phyloP scores from a whole-genome alignment of 2,888 invertebrate genomes.

The Habrosyne pyritoides region DNA sequence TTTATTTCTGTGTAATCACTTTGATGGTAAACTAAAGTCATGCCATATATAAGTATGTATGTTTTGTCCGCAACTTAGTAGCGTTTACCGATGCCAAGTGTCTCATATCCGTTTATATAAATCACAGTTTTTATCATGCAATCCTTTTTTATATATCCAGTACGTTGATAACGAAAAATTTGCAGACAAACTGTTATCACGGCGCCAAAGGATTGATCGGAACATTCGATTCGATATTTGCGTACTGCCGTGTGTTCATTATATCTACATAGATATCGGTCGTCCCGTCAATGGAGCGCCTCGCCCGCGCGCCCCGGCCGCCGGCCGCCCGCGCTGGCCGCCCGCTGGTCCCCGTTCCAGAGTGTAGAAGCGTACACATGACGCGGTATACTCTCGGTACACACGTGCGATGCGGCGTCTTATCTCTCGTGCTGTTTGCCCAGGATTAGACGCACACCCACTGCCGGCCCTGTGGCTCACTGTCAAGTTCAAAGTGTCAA shows the following conservation, averaged over 20 bases:
- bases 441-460: slow-evolving; percentile 54
- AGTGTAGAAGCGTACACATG: slow-evolving; percentile 13
- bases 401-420: slow-evolving; percentile 41
- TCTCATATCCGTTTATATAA: slow-evolving; percentile 1
- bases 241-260: neutral
- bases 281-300: slow-evolving; percentile 11
- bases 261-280: neutral
- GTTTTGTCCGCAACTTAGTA: neutral
- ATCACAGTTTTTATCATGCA: neutral
- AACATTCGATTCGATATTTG: neutral
- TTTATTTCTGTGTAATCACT: slow-evolving; percentile 49
- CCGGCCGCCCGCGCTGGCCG: neutral
- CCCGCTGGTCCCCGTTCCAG: neutral
- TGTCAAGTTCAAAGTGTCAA: slow-evolving; percentile 81
- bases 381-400: slow-evolving; percentile 31
- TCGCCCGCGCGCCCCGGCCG: slow-evolving; percentile 7
- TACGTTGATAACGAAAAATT: neutral
- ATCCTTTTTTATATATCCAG: neutral
- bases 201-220: slow-evolving; percentile 8
- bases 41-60: neutral
- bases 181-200: slow-evolving; percentile 7
- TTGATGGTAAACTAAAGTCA: slow-evolving; percentile 19
- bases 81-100: neutral
- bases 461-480: slow-evolving; percentile 54
- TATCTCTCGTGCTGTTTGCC: slow-evolving; percentile 65